A percentile compares a stretch with the other conserved stretches of the same genome.
phyloP scores from a whole-genome alignment of 1,140 invertebrate genomes.

The Psix sp. region DNA sequence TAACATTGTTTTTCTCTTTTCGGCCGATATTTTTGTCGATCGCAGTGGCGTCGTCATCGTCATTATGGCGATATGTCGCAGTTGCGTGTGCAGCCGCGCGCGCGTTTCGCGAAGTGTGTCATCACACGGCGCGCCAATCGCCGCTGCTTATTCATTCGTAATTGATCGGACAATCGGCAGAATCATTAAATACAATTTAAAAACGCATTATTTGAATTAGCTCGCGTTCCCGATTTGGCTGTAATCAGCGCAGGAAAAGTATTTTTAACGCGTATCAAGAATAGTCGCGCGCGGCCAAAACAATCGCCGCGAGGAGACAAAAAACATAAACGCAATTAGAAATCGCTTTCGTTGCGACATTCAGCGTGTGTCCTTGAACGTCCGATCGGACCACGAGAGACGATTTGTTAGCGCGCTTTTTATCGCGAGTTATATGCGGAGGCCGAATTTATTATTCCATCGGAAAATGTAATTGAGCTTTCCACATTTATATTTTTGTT shows the following conservation, averaged over 20 bases:
- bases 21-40: not conserved
- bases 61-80: slow-evolving; percentile 15
- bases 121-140: slow-evolving; percentile 14
- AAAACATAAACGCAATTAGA: slow-evolving; percentile 16
- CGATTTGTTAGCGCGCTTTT: too few species aligned
- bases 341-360: slow-evolving; percentile 5
- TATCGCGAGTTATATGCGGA: too few species aligned
- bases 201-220: slow-evolving; percentile 41
- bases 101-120: slow-evolving; percentile 28
- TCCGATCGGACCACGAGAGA: too few species aligned
- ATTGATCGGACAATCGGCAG: slow-evolving; percentile 35
- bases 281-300: slow-evolving; percentile 19
- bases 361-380: too few species aligned
- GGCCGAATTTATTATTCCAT: too few species aligned
- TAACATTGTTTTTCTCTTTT: slow-evolving; percentile 31
- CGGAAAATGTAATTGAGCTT: too few species aligned
- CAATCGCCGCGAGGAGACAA: too few species aligned
- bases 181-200: slow-evolving; percentile 46
- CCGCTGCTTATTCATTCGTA: slow-evolving; percentile 26
- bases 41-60: slow-evolving; percentile 7
- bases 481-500: too few species aligned
- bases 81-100: not conserved
- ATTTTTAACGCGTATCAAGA: slow-evolving; percentile 28
- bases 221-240: slow-evolving; percentile 8
- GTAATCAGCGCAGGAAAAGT: slow-evolving; percentile 14